Evolutionary conservation across 2,888 invertebrate species (phyloP).

Genomic region (Tetranychus truncatus): DNA sequence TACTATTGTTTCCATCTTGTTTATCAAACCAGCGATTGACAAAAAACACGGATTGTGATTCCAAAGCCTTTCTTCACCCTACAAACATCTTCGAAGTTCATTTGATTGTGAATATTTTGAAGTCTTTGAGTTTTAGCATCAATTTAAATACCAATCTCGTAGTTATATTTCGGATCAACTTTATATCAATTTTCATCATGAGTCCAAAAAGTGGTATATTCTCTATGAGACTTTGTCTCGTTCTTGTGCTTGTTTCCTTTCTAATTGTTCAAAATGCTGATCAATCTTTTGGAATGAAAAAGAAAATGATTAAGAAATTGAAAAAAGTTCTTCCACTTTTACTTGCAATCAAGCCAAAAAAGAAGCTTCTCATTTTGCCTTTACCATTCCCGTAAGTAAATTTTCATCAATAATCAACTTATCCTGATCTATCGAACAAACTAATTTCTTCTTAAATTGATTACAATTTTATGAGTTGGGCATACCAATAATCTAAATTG

Average conservation of each 20-base stretch:
- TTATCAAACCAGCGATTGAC: background rate
- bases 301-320: slow-evolving; percentile 8
- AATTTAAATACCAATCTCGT: background rate
- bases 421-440: background rate
- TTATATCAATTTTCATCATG: background rate
- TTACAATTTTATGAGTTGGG: too few species aligned
- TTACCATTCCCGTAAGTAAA: slow-evolving; percentile 6
- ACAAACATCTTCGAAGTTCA: background rate
- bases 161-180: background rate
- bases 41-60: background rate
- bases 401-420: background rate
- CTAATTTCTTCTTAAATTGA: background rate
- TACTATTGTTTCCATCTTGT: background rate
- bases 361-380: slow-evolving; percentile 3
- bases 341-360: slow-evolving; percentile 8
- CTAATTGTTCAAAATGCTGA: slow-evolving; percentile 6
- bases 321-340: slow-evolving; percentile 3
- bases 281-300: slow-evolving; percentile 3
- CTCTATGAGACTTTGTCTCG: background rate
- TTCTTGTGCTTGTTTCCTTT: background rate
- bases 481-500: too few species aligned
- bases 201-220: background rate
- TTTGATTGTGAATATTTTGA: background rate
- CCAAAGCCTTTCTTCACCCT: background rate
- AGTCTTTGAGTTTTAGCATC: background rate